Evolutionary conservation across 2,113 vertebrate species (phyloP), one percentile per base, ranked within the genome.

Genomic region (Camelus dromedarius): DNA sequence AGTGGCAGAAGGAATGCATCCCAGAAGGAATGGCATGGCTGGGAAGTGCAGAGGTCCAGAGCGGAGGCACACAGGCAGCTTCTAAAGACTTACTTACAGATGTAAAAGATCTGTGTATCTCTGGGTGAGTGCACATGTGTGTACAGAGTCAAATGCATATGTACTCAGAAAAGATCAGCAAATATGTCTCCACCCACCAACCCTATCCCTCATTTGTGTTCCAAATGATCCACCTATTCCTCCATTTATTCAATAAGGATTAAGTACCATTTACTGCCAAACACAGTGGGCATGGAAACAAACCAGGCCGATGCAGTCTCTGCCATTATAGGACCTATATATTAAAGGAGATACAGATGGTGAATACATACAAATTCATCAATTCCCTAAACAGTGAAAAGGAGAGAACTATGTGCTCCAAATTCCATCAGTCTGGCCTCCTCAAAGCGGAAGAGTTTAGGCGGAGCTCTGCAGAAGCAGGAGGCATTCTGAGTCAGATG

Each of bases 361-460:
- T 19, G 10, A 64, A 69, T 18, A 56, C 12, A 81, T 8, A 52
- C 30, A 75, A 38, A 87, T 50, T 18, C 16, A 58, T 79, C 50
- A 69, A 93, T 70, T 89, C 22, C 75, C 62, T 70, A 79, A 90
- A 87, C 80, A 84, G 12, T 16, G 22, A 72, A 83, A 80, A 60
- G 19, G 24, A 91, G 3, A 66, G 48, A 52, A 80, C 16, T 91
- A 24, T 16, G 4, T 80, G 26, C 1, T 54, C 75, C 84, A 52
- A 46, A 46, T 84, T 84, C 56, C 86, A 64, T 50, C 15, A 54
- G 2, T 50, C 22, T 90, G 83, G 22, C 11, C 6, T 72, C 26
- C 19, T 76, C 32, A 48, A 52, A 60, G 6, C 85, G 28, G 52
- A 48, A 70, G 19, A n/a, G 22, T 86, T 72, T 56, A 89, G 32